Conservation (phyloP, 1,140 invertebrate species). For the Condylostylus longicornis region DNA sequence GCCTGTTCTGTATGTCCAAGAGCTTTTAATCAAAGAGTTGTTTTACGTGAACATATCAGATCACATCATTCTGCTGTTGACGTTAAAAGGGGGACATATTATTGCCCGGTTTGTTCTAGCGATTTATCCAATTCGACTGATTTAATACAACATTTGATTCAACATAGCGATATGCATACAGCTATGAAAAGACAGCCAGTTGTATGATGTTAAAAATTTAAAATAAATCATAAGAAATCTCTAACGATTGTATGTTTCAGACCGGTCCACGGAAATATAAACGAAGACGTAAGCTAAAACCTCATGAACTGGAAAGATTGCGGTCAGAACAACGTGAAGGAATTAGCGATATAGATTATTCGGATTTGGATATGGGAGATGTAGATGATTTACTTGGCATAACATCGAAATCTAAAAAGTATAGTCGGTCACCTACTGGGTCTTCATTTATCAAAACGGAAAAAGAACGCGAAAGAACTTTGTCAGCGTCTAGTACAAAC, state of each 20-base stretch:
- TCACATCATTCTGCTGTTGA: constrained; percentile 68
- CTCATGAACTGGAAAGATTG: constrained; percentile 39
- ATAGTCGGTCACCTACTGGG: constrained; percentile 6
- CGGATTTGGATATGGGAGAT: constrained; percentile 25
- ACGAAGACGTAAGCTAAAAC: constrained; percentile 53
- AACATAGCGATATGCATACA: constrained; percentile 69
- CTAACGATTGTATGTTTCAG: constrained; percentile 18
- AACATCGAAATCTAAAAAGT: constrained; percentile 17
- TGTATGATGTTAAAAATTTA: constrained; percentile 23
- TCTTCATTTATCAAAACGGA: constrained; percentile 9
- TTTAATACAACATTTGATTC: constrained; percentile 61
- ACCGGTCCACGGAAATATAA: constrained; percentile 64
- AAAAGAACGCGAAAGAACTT: constrained; percentile 5
- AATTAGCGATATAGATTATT: constrained; percentile 24
- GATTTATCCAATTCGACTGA: constrained; percentile 52
- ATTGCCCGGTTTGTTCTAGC: constrained; percentile 58
- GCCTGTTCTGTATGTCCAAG: constrained; percentile 85
- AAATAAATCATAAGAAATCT: neutral
- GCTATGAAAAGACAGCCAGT: constrained; percentile 59
- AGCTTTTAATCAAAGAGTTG: constrained; percentile 71
- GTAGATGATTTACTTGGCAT: constrained; percentile 33
- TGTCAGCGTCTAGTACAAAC: constrained; percentile 6
- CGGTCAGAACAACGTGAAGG: constrained; percentile 17
- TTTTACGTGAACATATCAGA: constrained; percentile 62
- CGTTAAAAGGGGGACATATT: constrained; percentile 41